Evolutionary conservation across 1,140 invertebrate species (phyloP), one percentile per base, ranked within the genome.

Genomic region (Armadillidium nasatum): DNA sequence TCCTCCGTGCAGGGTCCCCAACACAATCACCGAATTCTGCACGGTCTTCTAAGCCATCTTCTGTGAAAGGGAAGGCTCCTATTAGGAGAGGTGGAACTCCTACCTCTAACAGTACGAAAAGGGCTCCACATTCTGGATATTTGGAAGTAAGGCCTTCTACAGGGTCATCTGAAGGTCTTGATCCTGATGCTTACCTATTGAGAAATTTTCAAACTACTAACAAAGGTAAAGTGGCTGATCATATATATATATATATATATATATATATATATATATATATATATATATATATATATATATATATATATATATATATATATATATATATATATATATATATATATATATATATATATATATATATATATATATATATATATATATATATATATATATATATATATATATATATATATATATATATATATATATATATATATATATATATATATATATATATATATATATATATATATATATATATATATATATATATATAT

Each of bases 151-250:
- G 78, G 50, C 77, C 79, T 15, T 77, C 75, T 4, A n/a, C n/a
- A n/a, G 66, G 73, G 15, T 78, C 75, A 44, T 75, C 74, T 60
- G 80, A 81, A 69, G 54, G 60, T 11, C 75, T 80, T n/a, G 81
- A 81, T 74, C 72, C 78, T 43, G 81, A 81, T 21, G 73, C 77
- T 11, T 81, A 81, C 71, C 74, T 80, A 0, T 76, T 81, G 46
- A 73, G 81, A 69, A 81, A 78, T 72, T 81, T 81, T 74, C 73
- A 73, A 13, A 80, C 79, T 33, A 81, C 81, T 0, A 75, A 74
- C 44, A 81, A 81, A 78, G 80, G 80, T 81, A 50, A 9, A 50
- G n/a, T n/a, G n/a, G n/a, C n/a, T n/a, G n/a, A n/a, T n/a, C n/a
- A 50, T 15, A 50, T 50, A 50, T 50, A 50, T 50, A 50, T 50